Percentiles rank a stretch among this genome's conserved stretches.
These are phyloP conservation scores for Brassicogethes aeneus DNA, from an alignment of 2,888 invertebrate genomes.

Conservation along the genomic window DNA sequence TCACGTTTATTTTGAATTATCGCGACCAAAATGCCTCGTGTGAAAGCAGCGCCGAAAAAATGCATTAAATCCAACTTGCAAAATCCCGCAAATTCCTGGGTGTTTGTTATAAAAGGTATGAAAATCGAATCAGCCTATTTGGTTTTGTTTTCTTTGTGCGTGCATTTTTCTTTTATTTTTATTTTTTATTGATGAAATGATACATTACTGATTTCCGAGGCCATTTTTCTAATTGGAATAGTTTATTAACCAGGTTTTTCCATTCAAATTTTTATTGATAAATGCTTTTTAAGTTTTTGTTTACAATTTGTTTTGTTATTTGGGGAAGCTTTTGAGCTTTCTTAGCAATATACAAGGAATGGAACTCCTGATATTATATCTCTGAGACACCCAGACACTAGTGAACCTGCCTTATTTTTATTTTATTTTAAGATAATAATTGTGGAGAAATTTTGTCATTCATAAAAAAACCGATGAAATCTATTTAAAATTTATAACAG, in stretches of 20 bases:
- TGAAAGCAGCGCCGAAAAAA: slow-evolving; percentile 47
- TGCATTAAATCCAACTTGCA: slow-evolving; percentile 45
- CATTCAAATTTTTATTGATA: neutral
- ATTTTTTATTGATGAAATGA: slow-evolving; percentile 5
- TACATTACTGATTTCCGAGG: neutral
- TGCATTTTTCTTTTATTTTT: slow-evolving; percentile 7
- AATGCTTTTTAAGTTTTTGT: slow-evolving; percentile 2
- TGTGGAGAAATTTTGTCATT: no score
- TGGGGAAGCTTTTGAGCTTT: slow-evolving; percentile 28
- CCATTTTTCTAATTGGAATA: neutral
- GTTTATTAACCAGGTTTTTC: neutral
- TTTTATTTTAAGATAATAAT: no score
- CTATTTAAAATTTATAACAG: no score
- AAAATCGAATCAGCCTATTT: slow-evolving; percentile 4
- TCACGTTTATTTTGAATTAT: neutral
- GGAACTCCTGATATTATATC: slow-evolving; percentile 51
- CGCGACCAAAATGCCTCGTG: slow-evolving; percentile 45
- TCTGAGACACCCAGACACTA: slow-evolving; percentile 57
- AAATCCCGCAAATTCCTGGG: slow-evolving; percentile 58
- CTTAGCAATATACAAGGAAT: slow-evolving; percentile 38
- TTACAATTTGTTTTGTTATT: neutral
- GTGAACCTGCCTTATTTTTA: slow-evolving; percentile 54
- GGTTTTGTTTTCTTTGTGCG: slow-evolving; percentile 7
- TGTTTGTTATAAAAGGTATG: slow-evolving; percentile 57
- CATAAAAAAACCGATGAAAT: no score